phyloP scores from a whole-genome alignment of 2,888 invertebrate genomes.

The Drosophila phalerata region DNA sequence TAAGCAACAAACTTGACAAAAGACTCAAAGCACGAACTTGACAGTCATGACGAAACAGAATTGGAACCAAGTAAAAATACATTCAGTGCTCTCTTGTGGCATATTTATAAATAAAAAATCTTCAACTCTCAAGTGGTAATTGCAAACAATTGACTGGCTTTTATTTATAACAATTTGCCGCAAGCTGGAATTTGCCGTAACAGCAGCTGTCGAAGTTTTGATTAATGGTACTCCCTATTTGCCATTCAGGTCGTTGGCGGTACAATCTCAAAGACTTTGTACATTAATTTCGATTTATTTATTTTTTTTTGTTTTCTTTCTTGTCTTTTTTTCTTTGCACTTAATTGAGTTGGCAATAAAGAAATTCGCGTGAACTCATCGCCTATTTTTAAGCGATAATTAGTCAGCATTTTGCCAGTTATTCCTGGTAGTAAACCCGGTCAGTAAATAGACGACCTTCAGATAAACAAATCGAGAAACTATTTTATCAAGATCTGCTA shows the following conservation, averaged over 20 bases:
- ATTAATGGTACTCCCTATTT: constrained; percentile 66
- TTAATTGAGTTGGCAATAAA: constrained; percentile 45
- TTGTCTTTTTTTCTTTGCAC: constrained; percentile 38
- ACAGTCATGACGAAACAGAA: constrained; percentile 53
- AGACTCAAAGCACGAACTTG: constrained; percentile 70
- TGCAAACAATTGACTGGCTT: constrained; percentile 53
- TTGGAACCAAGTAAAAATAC: constrained; percentile 41
- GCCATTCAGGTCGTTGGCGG: constrained; percentile 48
- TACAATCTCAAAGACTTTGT: constrained; percentile 39
- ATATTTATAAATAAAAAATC: constrained; percentile 55
- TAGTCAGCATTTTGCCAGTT: constrained; percentile 42
- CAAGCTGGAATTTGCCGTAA: constrained; percentile 42
- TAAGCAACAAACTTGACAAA: constrained; percentile 32
- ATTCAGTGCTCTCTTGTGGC: constrained; percentile 35
- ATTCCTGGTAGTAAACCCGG: constrained; percentile 42
- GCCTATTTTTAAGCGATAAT: constrained; percentile 69
- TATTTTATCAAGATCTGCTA: constrained; percentile 43
- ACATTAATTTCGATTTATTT: constrained; percentile 27
- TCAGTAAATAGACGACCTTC: constrained; percentile 76
- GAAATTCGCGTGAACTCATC: constrained; percentile 70
- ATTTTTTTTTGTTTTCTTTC: not conserved
- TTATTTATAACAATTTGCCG: constrained; percentile 69
- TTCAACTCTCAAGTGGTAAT: constrained; percentile 31
- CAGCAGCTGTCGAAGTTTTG: constrained; percentile 55
- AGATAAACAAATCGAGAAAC: constrained; percentile 43